Base-by-base conservation (phyloP, 2,888 invertebrate genomes). In the Campoplex nolae region DNA sequence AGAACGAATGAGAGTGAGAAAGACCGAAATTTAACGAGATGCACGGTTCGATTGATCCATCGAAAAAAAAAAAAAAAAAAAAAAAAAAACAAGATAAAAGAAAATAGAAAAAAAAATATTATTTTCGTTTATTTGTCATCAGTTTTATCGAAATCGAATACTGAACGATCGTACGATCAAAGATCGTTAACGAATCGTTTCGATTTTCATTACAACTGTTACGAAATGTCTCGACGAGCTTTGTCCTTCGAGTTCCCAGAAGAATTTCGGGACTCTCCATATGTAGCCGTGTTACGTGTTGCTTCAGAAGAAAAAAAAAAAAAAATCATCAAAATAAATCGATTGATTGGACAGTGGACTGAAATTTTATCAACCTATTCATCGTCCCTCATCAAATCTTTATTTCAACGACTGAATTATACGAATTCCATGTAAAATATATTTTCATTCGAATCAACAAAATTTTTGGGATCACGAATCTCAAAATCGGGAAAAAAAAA, bases 251-350 rank as follows among this genome's bases (percentile, higher is more conserved):
- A 74, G 67, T 51, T 32, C 35, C 65, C 71, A 16, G 2, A 62
- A 28, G 0, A 48, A 35, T 28, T 82, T 68, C 51, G 79, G 67
- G 71, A 65, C 51, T 68, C 76, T 90, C 88, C 89, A 90, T 62
- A 89, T 92, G 91, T 93, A 92, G 92, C 90, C 89, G 91, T 93
- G 92, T 93, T 93, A 93, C 91, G 92, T 94, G 93, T 93, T 93
- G 93, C 93, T 94, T 94, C 92, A 87, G 92, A 93, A 38, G 42
- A 92, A 93, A 65, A 65, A 65, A n/a, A 65, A n/a, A 56, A 65
- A 65, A n/a, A 23, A 74, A n/a, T 58, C n/a, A 76, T 65, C 48
- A 56, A 65, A 76, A 92, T 91, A 92, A 92, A 92, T 56, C 68
- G 76, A 80, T 71, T 79, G 67, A 79, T 75, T 76, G 54, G 71